Conservation (phyloP, 2,888 invertebrate species). For the Glaucopsyche alexis region DNA sequence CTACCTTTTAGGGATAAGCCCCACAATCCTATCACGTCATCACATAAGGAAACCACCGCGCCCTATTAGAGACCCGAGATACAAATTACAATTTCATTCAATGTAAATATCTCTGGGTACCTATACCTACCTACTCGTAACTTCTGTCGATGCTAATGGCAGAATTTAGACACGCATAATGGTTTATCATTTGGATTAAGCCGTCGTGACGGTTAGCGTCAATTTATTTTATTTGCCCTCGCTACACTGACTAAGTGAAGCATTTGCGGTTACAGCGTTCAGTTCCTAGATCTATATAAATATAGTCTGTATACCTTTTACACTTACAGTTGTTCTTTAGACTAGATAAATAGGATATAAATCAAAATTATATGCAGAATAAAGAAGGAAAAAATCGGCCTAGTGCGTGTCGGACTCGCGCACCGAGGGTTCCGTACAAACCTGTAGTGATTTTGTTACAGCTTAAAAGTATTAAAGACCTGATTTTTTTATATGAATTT, state of each 20-base stretch:
- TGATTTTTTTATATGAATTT: no score
- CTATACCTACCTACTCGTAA: constrained; percentile 40
- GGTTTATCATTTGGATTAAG: constrained; percentile 65
- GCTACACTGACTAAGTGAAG: constrained; percentile 36
- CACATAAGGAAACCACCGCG: constrained; percentile 58
- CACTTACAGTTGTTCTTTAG: background rate
- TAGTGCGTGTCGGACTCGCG: no score
- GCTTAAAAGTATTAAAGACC: no score
- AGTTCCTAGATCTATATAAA: background rate
- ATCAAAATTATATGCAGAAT: background rate
- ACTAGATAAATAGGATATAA: background rate
- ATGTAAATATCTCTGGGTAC: constrained; percentile 62
- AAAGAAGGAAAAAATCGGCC: background rate
- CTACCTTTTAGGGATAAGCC: constrained; percentile 54
- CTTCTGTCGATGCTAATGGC: constrained; percentile 59
- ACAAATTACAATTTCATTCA: constrained; percentile 76
- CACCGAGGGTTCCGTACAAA: no score
- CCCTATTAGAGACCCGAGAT: constrained; percentile 56
- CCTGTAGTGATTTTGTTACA: no score
- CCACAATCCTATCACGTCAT: constrained; percentile 51
- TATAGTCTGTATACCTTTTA: background rate
- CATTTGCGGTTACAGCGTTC: constrained; percentile 17
- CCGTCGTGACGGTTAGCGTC: constrained; percentile 56
- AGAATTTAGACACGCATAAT: constrained; percentile 67
- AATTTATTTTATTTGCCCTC: constrained; percentile 49